Evolutionary conservation across 2,888 invertebrate genomes (phyloP).

Genomic region (Tenthredo livida): DNA sequence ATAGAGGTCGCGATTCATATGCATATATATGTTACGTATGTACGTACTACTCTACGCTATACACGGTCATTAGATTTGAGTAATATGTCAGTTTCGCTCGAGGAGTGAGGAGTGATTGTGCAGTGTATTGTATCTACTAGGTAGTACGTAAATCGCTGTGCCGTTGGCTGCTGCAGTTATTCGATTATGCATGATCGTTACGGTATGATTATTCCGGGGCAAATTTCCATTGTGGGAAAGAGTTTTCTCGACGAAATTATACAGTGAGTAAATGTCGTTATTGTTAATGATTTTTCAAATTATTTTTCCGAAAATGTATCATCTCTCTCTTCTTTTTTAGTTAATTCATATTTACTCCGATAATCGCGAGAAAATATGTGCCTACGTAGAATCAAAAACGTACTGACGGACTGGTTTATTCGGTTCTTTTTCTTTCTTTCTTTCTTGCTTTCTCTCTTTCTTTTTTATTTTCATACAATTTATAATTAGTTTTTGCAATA

Average conservation of each 20-base stretch:
- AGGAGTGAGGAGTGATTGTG: neutral
- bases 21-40: neutral
- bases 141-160: neutral
- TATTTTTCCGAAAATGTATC: neutral
- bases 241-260: neutral
- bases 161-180: neutral
- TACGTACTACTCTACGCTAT: neutral
- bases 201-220: neutral
- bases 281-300: neutral
- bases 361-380: too few relatives aligned
- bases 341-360: too few relatives aligned
- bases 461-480: neutral
- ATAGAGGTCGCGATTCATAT: neutral
- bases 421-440: neutral
- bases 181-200: neutral
- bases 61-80: slow-evolving; percentile 12
- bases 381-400: too few relatives aligned
- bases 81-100: slow-evolving; percentile 13
- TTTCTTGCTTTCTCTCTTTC: neutral
- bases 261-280: neutral
- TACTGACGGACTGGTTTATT: too few relatives aligned
- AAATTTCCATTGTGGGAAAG: neutral
- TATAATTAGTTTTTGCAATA: too few relatives aligned
- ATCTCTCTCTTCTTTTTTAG: too few relatives aligned
- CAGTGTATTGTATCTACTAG: neutral